Base-by-base conservation (phyloP, 53 echinoderm and acorn worm genomes). In the Patiria pectinifera region DNA sequence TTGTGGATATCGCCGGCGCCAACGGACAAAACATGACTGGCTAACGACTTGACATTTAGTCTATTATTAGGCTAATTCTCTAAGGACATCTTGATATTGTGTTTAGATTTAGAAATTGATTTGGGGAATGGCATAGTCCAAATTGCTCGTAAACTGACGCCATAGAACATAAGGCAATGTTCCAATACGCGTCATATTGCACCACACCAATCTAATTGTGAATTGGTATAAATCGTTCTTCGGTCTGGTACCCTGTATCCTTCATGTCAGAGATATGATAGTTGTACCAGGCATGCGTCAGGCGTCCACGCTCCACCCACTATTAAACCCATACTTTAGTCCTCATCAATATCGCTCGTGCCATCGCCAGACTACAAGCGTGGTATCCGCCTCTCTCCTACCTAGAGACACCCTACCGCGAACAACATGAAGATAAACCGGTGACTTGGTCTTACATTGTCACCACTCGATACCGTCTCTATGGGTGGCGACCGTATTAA, bases 401-500 rank as follows among this genome's bases (percentile, higher is more conserved):
- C 74, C 4, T 21, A 74, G 24, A 74, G 74, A 74, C 80, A 47
- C 45, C 80, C 80, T 25, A 46, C 80, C 46, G 19, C 45, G 48
- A 46, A 66, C 15, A 66, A 15, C 19, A 18, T 66, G 15, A 11
- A 13, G 15, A 66, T 66, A 66, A 66, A 18, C 66, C 80, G 10
- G 45, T 35, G 18, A 46, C 80, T 45, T 0, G 80, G 80, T 25
- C 80, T 79, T 1, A 79, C 47, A 79, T 45, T 46, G 48, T 18
- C 80, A 79, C 12, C 46, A 14, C 46, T 11, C 45, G 80, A 45
- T 47, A 79, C 80, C 47, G 11, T 21, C 82, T 82, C 59, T 21
- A 59, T 82, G 58, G 82, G 82, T 59, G 82, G 82, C 82, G 82
- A 15, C 22, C 22, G 23, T 22, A 59, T n/a, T 53, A 53, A 22